Percentiles rank a stretch among this genome's conserved stretches.
These are phyloP conservation scores for Alosa alosa DNA, from an alignment of 2,113 vertebrate genomes.

Conservation along the genomic window DNA sequence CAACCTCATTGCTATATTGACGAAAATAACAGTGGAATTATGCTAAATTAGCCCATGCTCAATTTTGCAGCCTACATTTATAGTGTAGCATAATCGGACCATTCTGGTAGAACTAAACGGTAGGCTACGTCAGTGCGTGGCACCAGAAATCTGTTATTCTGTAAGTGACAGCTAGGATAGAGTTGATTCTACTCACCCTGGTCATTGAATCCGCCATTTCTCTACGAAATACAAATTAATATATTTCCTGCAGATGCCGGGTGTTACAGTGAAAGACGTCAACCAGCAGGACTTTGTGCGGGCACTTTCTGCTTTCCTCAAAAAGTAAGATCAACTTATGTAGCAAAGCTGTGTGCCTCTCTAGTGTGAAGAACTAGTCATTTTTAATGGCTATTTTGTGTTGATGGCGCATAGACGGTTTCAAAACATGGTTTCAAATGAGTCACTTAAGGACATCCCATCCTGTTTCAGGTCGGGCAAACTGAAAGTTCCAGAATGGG, in stretches of 20 bases:
- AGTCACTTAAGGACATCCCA: too few relatives aligned
- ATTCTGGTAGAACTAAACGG: too few relatives aligned
- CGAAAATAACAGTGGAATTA: background rate
- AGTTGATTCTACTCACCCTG: background rate
- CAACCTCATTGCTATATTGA: background rate
- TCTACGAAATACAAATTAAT: background rate
- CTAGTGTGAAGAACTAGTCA: background rate
- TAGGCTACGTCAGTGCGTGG: too few relatives aligned
- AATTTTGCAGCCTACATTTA: background rate
- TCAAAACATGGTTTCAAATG: background rate
- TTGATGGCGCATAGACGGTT: too few relatives aligned
- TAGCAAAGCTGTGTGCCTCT: slow-evolving; percentile 40
- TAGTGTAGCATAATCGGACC: too few relatives aligned
- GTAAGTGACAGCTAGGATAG: background rate
- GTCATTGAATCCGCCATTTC: background rate
- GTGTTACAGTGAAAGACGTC: slow-evolving; percentile 92
- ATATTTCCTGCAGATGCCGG: slow-evolving; percentile 79
- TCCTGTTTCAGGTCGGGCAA: slow-evolving; percentile 81
- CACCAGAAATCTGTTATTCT: too few relatives aligned
- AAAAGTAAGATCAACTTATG: slow-evolving; percentile 74
- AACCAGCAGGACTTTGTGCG: slow-evolving; percentile 96
- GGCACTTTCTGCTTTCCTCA: slow-evolving; percentile 88
- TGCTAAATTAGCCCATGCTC: background rate
- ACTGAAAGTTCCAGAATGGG: slow-evolving; percentile 93
- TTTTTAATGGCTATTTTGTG: too few relatives aligned